These are phyloP conservation scores for Drosophila mercatorum DNA, from an alignment of 2,888 invertebrate genomes.

Conservation along the genomic window DNA sequence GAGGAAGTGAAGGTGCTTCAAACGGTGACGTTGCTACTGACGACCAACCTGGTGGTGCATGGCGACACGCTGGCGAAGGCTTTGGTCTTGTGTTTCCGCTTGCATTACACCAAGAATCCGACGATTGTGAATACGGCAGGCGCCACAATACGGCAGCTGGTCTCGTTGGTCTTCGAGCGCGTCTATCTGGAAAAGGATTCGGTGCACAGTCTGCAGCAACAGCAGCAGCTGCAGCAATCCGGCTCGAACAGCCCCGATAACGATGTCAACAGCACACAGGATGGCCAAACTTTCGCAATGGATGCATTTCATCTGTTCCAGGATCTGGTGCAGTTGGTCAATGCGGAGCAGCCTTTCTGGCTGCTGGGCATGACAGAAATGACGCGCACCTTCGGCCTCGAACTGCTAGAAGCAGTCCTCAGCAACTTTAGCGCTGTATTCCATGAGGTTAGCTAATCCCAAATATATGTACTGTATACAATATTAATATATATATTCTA, in stretches of 20 bases:
- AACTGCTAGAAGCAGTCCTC: slow-evolving; percentile 96
- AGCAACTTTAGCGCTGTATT: slow-evolving; percentile 94
- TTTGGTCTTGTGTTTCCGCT: slow-evolving; percentile 96
- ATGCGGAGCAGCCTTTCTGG: slow-evolving; percentile 98
- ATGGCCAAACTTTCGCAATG: slow-evolving; percentile 93
- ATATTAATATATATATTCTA: background rate
- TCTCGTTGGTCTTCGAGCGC: slow-evolving; percentile 95
- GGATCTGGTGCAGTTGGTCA: slow-evolving; percentile 98
- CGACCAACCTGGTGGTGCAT: slow-evolving; percentile 97
- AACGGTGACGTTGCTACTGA: slow-evolving; percentile 96
- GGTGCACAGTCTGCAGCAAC: slow-evolving; percentile 63
- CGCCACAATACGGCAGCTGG: slow-evolving; percentile 97
- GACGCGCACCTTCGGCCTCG: slow-evolving; percentile 98
- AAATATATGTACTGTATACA: no score
- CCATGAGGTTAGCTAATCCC: slow-evolving; percentile 88
- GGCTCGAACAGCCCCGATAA: slow-evolving; percentile 37
- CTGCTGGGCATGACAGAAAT: slow-evolving; percentile 98
- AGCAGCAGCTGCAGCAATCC: slow-evolving; percentile 26
- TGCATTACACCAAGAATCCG: slow-evolving; percentile 97
- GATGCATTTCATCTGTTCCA: slow-evolving; percentile 98
- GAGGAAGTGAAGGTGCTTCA: slow-evolving; percentile 98
- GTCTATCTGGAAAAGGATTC: slow-evolving; percentile 85
- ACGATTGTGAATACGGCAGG: slow-evolving; percentile 99
- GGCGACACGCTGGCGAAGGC: slow-evolving; percentile 97
- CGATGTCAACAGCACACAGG: slow-evolving; percentile 83